Evolutionary conservation across 2,888 invertebrate genomes (phyloP).

Genomic region (Leistus spinibarbis): DNA sequence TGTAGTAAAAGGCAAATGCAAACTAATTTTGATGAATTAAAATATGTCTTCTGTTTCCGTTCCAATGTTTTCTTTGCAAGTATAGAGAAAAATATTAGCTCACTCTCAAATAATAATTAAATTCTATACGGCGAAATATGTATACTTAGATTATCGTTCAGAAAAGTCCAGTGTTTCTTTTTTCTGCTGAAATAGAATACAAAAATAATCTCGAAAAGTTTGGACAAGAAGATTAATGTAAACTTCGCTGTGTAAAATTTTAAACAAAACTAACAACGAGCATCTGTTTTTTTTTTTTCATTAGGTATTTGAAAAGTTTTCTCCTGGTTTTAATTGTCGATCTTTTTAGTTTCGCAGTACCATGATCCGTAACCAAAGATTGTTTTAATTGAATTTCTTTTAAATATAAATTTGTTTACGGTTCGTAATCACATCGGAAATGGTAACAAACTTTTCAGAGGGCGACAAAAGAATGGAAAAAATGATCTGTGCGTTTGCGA

Average conservation of each 20-base stretch:
- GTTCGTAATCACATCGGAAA: constrained; percentile 30
- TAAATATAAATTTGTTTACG: constrained; percentile 37
- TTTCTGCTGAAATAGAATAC: too few species aligned
- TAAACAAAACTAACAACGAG: background rate
- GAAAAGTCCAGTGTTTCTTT: too few species aligned
- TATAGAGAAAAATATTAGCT: too few species aligned
- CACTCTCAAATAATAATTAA: too few species aligned
- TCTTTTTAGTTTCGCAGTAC: background rate
- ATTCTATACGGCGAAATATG: too few species aligned
- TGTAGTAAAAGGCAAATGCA: too few species aligned
- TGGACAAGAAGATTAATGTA: background rate
- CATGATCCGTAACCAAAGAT: background rate
- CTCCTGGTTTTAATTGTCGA: background rate
- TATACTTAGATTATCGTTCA: too few species aligned
- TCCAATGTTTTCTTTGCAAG: too few species aligned
- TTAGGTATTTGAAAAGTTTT: constrained; percentile 2
- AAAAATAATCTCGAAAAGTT: background rate
- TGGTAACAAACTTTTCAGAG: constrained; percentile 21
- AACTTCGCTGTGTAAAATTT: background rate
- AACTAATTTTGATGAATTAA: too few species aligned
- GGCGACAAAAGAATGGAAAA: constrained; percentile 5
- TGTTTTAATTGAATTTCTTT: constrained; percentile 37
- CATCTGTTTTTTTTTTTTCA: background rate
- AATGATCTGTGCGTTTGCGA: background rate
- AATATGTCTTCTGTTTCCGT: too few species aligned